Evolutionary conservation across 2,113 vertebrate species (phyloP), one percentile per base, ranked within the genome.

Genomic region (Dicerorhinus sumatrensis): DNA sequence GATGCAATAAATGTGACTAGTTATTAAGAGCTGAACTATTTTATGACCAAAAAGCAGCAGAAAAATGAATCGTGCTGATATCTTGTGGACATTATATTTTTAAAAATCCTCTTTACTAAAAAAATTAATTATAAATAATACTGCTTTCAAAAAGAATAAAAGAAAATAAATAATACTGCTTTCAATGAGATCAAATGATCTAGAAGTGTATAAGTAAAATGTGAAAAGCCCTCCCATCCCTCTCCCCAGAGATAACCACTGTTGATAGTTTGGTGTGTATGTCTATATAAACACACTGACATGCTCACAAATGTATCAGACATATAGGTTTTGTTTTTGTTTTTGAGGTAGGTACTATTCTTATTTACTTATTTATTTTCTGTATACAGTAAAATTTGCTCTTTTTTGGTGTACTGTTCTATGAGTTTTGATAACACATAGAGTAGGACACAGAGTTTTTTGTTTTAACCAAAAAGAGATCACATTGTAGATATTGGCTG

Each of bases 1-100:
- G 90, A 95, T 97, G 69, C 69, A 97, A 97, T 80, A 79, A 91
- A 82, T 95, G 42, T 91, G 96, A 94, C 63, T 96, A 89, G 48
- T 91, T 95, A 91, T 95, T 96, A 96, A 96, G 69, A 81, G 33
- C 42, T 92, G 83, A 63, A 83, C 87, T 86, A 58, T 20, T 96
- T 77, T 81, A 89, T 85, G 81, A 85, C 62, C 6, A 69, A 94
- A 94, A 89, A 73, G 63, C 42, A 79, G n/a, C 79, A 87, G 33
- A 77, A 86, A 92, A 85, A 96, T 95, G 75, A 98, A 94, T 97
- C 87, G 97, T 42, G 67, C 56, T 80, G 31, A 75, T 97, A 92
- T 96, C 77, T 87, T 96, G 73, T 89, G 79, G 89, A 70, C 25
- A 91, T 27, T 91, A 95, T 23, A 36, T 75, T 96, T 94, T 86